phyloP scores from a whole-genome alignment of 2,888 invertebrate species.

The Ischnus inquisitorius region DNA sequence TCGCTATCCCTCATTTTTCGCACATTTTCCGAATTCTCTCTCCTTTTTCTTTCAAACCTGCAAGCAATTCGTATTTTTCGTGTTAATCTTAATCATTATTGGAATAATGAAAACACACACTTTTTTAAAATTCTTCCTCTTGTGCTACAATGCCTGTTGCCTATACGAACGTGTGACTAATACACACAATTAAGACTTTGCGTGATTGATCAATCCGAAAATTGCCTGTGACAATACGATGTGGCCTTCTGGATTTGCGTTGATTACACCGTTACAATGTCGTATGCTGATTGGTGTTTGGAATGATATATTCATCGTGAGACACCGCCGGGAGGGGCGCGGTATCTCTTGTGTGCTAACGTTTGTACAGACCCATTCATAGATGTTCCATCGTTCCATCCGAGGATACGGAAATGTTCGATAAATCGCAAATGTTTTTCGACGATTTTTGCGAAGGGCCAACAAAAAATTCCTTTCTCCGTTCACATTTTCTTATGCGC shows the following conservation, averaged over 20 bases:
- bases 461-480: no score
- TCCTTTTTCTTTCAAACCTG: conserved; percentile 2
- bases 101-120: neutral
- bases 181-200: conserved; percentile 32
- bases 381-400: no score
- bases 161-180: conserved; percentile 17
- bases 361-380: no score
- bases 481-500: no score
- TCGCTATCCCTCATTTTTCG: no score
- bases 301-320: conserved; percentile 66
- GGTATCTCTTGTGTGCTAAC: no score
- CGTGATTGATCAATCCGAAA: conserved; percentile 55
- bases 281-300: conserved; percentile 70
- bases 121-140: conserved; percentile 1
- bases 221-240: conserved; percentile 64
- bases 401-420: no score
- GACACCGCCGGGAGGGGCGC: conserved; percentile 10
- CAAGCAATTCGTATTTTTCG: no score
- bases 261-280: conserved; percentile 65
- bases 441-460: no score
- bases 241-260: conserved; percentile 55
- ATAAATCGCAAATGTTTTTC: no score
- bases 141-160: conserved; percentile 35
- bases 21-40: no score
- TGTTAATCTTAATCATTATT: no score